These are phyloP conservation scores for Gonocerus acuteangulatus DNA, from an alignment of 2,888 invertebrate genomes.

Conservation along the genomic window DNA sequence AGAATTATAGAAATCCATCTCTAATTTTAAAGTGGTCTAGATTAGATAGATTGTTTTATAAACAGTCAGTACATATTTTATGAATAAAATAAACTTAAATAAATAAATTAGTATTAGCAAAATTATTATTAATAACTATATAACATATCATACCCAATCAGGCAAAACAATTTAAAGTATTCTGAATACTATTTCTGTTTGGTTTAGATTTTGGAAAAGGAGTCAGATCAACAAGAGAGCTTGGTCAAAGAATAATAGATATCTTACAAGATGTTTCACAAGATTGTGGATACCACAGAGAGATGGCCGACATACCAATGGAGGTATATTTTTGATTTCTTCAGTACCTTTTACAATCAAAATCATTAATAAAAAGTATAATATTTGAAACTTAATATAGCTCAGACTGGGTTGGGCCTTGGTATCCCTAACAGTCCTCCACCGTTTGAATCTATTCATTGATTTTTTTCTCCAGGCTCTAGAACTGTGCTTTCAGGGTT, in stretches of 20 bases:
- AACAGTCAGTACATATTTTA: no score
- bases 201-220: conserved; percentile 28
- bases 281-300: conserved; percentile 32
- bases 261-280: conserved; percentile 28
- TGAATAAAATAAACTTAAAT: no score
- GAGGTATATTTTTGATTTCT: conserved; percentile 28
- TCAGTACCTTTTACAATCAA: not conserved
- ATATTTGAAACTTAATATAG: not conserved
- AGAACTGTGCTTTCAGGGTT: no score
- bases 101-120: no score
- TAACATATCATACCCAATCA: no score
- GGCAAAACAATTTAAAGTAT: no score
- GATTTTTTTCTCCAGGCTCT: no score
- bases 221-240: conserved; percentile 28
- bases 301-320: conserved; percentile 35
- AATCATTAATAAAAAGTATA: not conserved
- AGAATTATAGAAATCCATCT: no score
- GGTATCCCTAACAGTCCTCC: not conserved
- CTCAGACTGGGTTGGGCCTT: not conserved
- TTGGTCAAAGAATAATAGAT: conserved; percentile 26
- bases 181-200: not conserved
- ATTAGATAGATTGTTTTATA: no score
- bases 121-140: no score
- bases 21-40: no score
- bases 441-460: no score